Base-by-base conservation (phyloP, 1,140 invertebrate genomes). In the Drosophila sp. region DNA sequence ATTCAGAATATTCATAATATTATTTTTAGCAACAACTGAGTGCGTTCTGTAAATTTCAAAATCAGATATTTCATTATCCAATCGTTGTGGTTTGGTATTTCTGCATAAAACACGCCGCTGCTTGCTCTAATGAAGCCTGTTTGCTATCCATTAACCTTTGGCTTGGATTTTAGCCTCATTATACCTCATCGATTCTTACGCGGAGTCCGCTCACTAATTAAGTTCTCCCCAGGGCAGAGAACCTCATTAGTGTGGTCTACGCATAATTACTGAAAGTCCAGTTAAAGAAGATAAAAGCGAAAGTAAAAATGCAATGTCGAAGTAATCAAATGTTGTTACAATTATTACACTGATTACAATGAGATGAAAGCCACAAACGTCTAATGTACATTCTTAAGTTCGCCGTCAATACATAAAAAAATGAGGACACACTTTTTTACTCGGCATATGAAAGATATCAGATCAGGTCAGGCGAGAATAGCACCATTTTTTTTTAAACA, bases 341-440 rank as follows among this genome's bases (percentile, higher is more conserved):
- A 79, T 86, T 82, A 82, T 78, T 69, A 76, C 81, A 78, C 69
- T 87, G 78, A 81, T 78, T 78, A 72, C 66, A 25, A 41, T 45
- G 32, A 46, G 32, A 78, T 69, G 59, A 87, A 77, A 61, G 57
- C 46, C 56, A 78, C 51, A 72, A 83, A 75, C 59, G 56, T 38
- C 18, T 27, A 25, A 41, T 53, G 38, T 53, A 18, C 61, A 18
- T 21, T 36, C 34, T 18, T 8, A 29, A 54, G 8, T 38, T 59
- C 56, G 13, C 41, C 51, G 34, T 40, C 11, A 57, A 38, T 67
- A 54, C 36, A 45, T 34, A 65, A 58, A 56, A 45, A 41, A 59
- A 16, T 13, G 57, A 18, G 29, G 18, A 48, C 27, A 43, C 61
- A 38, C 45, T 43, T 64, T 38, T 5, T 36, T 38, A 38, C 3